A percentile compares a stretch with the other conserved stretches of the same genome.
Evolutionary conservation across 2,797 vertebrate species (phyloP).

Genomic region (Pipistrellus nathusii): DNA sequence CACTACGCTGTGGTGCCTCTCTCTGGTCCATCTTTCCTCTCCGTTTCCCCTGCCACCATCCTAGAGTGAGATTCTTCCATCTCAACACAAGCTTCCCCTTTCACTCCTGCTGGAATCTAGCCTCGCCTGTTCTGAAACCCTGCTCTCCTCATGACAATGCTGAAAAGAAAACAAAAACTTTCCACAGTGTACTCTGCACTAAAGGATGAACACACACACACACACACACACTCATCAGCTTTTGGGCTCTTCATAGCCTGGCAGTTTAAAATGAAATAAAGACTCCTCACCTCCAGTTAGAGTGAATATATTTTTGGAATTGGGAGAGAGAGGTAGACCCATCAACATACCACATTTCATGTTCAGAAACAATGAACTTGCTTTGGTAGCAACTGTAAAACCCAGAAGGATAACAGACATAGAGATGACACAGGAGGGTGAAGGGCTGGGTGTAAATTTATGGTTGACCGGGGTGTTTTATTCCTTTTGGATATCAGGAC

Average conservation of each 20-base stretch:
- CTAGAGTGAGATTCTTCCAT: not conserved
- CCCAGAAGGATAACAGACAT: not conserved
- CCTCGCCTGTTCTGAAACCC: constrained; percentile 12
- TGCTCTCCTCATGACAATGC: constrained; percentile 1
- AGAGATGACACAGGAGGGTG: not conserved
- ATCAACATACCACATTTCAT: not conserved
- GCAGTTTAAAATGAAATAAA: constrained; percentile 34
- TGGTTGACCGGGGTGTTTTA: not conserved
- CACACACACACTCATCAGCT: not conserved
- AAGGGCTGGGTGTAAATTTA: not conserved
- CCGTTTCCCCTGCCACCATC: not conserved
- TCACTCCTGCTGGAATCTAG: constrained; percentile 24
- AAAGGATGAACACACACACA: not conserved
- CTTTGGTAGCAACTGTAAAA: constrained; percentile 4
- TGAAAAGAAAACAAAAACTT: not conserved
- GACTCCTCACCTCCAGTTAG: not conserved
- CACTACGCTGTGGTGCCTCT: accelerated
- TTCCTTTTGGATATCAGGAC: constrained; percentile 5
- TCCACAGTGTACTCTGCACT: not conserved
- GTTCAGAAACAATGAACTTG: not conserved
- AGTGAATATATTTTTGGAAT: constrained; percentile 27
- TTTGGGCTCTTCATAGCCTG: not conserved
- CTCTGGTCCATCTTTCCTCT: not conserved
- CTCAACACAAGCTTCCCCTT: constrained; percentile 14
- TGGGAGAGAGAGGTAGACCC: not conserved